Evolutionary conservation across 2,797 vertebrate species (phyloP), one percentile per base, ranked within the genome.

Genomic region (Dendrocincla fuliginosa): DNA sequence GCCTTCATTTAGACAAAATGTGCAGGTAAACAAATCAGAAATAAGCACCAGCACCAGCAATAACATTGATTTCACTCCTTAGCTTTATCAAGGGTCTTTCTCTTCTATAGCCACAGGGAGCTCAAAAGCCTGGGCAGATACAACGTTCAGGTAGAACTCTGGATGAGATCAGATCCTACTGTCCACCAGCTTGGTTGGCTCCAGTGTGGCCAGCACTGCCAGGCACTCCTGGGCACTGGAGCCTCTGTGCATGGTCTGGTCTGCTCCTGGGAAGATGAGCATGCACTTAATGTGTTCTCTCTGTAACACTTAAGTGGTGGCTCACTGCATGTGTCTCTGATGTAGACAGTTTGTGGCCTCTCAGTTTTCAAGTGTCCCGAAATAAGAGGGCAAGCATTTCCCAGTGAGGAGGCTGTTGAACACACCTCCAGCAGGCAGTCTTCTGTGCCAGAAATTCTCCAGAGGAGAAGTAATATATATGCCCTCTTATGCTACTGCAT

Each of bases 1-100:
- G 80, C 60, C 68, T 93, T 90, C 27, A 0, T 90, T 87, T 91
- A 84, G 80, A 78, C 10, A 25, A 90, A 91, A 90, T n/a, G n/a
- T 84, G 50, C 83, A 96, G 91, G 91, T 97, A 97, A 96, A 95
- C 67, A 93, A 77, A 79, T 79, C 74, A 89, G 69, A 97, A 95
- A 86, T 71, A 81, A 91, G 79, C 49, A 67, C 19, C 70, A 28
- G 13, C 52, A 94, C 80, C 82, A 64, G 30, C 65, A 87, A 33
- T 28, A 77, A 47, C 37, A 27, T 11, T 70, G 25, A 64, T 82
- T 94, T 88, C 3, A 2, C 37, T 84, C 44, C 67, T 76, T 64
- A 46, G n/a, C 28, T 86, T 89, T 73, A n/a, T 13, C 37, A 65
- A 63, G 59, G 13, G 25, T 68, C 41, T 65, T 55, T 78, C 46